These are phyloP conservation scores for Oxytorus armatus DNA, from an alignment of 2,888 invertebrate genomes.

Conservation along the genomic window DNA sequence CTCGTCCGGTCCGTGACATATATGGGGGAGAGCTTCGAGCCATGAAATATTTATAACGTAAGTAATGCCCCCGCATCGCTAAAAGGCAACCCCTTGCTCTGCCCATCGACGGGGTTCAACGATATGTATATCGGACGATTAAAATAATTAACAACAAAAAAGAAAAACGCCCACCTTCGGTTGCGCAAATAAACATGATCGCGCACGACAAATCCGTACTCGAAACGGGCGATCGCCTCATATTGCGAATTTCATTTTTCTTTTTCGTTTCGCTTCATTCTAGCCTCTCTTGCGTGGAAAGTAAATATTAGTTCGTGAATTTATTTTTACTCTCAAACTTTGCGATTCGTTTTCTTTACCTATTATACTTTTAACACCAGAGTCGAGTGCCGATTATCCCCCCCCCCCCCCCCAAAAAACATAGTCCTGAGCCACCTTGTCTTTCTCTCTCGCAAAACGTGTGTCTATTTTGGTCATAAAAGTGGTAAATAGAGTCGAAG, in stretches of 20 bases:
- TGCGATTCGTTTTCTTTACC: neutral
- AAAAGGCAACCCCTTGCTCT: no score
- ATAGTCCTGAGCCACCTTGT: constrained; percentile 11
- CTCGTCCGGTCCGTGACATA: constrained; percentile 4
- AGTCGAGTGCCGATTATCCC: constrained; percentile 1
- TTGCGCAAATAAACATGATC: constrained; percentile 10
- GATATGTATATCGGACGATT: constrained; percentile 13
- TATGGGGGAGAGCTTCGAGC: no score
- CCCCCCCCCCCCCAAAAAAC: neutral
- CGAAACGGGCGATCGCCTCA: constrained; percentile 28
- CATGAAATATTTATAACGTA: no score
- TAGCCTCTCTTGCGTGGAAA: constrained; percentile 43
- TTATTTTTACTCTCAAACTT: constrained; percentile 16
- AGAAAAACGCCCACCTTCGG: constrained; percentile 4
- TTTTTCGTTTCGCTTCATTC: constrained; percentile 1
- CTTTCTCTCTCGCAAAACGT: constrained; percentile 4
- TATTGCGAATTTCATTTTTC: neutral
- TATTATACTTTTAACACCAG: neutral
- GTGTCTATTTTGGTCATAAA: constrained; percentile 20
- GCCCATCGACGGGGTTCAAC: no score
- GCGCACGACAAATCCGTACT: constrained; percentile 19
- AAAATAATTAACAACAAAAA: no score
- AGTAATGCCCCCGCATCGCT: no score
- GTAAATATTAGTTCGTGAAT: no score
- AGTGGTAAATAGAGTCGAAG: neutral